Percentiles rank a stretch among this genome's conserved stretches.
Conservation (phyloP, 2,888 invertebrate species). For the Gryllus longicercus region DNA sequence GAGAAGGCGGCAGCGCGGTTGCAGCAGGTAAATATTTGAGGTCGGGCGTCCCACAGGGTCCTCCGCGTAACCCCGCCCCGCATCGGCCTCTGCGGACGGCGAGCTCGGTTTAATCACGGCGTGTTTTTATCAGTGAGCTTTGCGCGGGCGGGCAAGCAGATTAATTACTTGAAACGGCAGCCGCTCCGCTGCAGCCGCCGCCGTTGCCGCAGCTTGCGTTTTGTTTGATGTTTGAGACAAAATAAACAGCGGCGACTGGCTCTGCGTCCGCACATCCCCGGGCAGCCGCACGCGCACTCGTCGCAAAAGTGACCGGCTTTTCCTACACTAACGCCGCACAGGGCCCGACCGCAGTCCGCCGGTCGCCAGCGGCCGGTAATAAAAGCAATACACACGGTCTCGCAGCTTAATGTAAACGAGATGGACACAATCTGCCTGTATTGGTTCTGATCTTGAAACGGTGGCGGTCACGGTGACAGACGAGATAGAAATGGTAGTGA, state of each 20-base stretch:
- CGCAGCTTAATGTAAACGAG: conserved; percentile 17
- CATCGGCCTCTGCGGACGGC: neutral
- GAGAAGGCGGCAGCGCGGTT: neutral
- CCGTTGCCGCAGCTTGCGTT: neutral
- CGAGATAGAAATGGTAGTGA: neutral
- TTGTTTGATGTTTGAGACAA: conserved; percentile 17
- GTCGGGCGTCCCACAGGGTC: neutral
- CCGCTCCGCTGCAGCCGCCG: neutral
- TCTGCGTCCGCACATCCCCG: neutral
- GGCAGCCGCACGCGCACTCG: neutral
- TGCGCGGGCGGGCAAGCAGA: conserved; percentile 10
- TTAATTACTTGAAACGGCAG: conserved; percentile 17
- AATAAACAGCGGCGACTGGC: neutral
- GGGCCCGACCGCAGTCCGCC: neutral
- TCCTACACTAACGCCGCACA: neutral
- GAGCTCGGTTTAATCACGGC: conserved; percentile 17
- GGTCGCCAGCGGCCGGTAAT: neutral
- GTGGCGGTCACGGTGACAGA: neutral
- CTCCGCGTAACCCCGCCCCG: too few species aligned
- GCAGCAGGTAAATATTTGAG: conserved; percentile 7
- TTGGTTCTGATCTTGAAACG: conserved; percentile 5
- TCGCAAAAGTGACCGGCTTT: neutral
- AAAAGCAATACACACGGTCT: conserved; percentile 4
- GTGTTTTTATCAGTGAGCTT: conserved; percentile 17
- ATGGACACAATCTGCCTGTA: conserved; percentile 5